Conservation (phyloP, 2,113 vertebrate genomes). For the Spermophilus dauricus region DNA sequence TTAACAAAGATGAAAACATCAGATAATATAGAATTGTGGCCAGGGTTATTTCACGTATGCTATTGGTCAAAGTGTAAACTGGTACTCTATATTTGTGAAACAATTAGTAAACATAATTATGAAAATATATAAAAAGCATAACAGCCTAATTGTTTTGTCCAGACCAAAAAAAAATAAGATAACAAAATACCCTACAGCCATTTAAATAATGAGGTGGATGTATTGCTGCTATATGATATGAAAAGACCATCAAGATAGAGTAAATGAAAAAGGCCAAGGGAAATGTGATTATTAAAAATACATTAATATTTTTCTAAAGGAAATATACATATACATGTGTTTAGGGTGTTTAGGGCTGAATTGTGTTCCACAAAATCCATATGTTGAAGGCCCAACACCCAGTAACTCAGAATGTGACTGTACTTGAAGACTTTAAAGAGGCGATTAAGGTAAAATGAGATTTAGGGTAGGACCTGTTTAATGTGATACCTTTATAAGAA, state of each 20-base stretch:
- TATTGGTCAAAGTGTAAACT: background rate
- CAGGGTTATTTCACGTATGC: background rate
- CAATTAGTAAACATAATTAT: background rate
- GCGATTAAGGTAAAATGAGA: background rate
- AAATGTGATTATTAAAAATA: background rate
- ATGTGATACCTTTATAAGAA: background rate
- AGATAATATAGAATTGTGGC: background rate
- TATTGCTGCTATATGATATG: background rate
- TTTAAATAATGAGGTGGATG: constrained; percentile 1
- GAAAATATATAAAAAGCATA: constrained; percentile 9
- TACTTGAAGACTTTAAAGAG: background rate
- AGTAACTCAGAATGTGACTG: background rate
- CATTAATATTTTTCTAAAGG: background rate
- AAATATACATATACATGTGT: background rate
- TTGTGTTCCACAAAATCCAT: background rate
- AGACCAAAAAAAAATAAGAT: background rate
- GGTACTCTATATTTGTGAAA: background rate
- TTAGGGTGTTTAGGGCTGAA: background rate
- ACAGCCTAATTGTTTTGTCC: background rate
- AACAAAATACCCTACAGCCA: background rate
- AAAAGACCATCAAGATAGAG: background rate
- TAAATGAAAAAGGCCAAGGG: background rate
- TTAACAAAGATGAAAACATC: background rate
- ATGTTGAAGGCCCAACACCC: background rate
- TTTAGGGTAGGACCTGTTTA: background rate